Percentiles rank a stretch among this genome's conserved stretches.
phyloP scores from a whole-genome alignment of 2,797 vertebrate genomes.

The Ptychobarbus kaznakovi region DNA sequence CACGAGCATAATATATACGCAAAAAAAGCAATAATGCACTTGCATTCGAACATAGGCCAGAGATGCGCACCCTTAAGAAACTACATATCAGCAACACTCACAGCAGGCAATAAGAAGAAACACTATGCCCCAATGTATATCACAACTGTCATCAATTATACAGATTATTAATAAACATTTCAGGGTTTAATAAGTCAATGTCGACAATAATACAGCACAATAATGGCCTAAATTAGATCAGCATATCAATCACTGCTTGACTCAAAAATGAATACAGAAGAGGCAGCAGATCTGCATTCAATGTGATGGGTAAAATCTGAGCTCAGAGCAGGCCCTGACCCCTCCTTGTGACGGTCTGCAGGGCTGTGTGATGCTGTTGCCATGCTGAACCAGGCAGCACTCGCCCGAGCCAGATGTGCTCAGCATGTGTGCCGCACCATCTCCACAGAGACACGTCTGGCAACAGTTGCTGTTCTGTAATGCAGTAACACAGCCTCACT shows the following conservation, averaged over 20 bases:
- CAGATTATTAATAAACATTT: slow-evolving; percentile 18
- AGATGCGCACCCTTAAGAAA: not conserved
- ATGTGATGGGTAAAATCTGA: slow-evolving; percentile 4
- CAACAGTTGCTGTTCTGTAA: slow-evolving; percentile 67
- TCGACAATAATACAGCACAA: slow-evolving; percentile 4
- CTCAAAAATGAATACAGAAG: not conserved
- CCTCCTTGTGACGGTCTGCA: slow-evolving; percentile 55
- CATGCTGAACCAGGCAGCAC: slow-evolving; percentile 63
- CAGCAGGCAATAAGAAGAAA: not conserved
- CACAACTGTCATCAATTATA: not conserved
- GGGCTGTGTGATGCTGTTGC: slow-evolving; percentile 62
- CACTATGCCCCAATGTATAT: not conserved
- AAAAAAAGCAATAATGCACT: slow-evolving; percentile 37
- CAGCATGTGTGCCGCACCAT: slow-evolving; percentile 56
- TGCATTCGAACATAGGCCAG: not conserved
- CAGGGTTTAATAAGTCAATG: not conserved
- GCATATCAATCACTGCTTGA: slow-evolving; percentile 1
- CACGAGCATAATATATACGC: slow-evolving; percentile 17
- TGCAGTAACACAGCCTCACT: slow-evolving; percentile 68
- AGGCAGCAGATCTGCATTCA: slow-evolving; percentile 24
- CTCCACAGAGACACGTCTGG: slow-evolving; percentile 67
- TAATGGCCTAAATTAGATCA: not conserved
- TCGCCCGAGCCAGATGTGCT: slow-evolving; percentile 62
- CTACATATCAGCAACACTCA: slow-evolving; percentile 17
- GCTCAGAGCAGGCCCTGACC: slow-evolving; percentile 43